A percentile compares a stretch with the other conserved stretches of the same genome.
Evolutionary conservation across 1,140 invertebrate species (phyloP).

Genomic region (Episyrphus balteatus): DNA sequence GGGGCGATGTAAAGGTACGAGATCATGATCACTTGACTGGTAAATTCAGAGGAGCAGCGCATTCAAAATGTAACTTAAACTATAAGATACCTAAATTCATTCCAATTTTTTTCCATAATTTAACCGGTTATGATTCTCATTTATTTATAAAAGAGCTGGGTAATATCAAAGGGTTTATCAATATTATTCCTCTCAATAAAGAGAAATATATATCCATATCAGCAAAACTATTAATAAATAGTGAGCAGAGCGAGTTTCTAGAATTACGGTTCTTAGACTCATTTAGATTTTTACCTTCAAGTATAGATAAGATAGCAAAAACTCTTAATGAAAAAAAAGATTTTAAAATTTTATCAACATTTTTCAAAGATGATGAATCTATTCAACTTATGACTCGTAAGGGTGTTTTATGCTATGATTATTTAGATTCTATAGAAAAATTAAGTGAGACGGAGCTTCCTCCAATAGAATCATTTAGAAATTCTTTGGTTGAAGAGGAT

Average conservation of each 20-base stretch:
- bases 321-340: conserved; percentile 21
- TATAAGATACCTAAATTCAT: conserved; percentile 15
- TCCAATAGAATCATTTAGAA: no score
- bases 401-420: conserved; percentile 30
- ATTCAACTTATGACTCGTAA: conserved; percentile 20
- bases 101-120: conserved; percentile 34
- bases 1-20: no score
- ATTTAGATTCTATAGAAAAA: no score
- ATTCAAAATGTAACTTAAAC: conserved; percentile 22
- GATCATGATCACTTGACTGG: conserved; percentile 16
- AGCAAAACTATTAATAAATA: conserved; percentile 8
- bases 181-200: conserved; percentile 26
- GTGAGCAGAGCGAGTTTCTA: conserved; percentile 3
- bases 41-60: conserved; percentile 17
- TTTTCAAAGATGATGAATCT: conserved; percentile 15
- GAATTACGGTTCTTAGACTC: conserved; percentile 26
- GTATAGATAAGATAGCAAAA: conserved; percentile 12
- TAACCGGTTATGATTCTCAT: conserved; percentile 31
- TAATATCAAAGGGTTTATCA: conserved; percentile 14
- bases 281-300: conserved; percentile 19
- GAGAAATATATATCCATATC: conserved; percentile 23
- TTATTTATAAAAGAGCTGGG: no score
- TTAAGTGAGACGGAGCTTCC: no score
- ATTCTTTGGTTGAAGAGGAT: no score
- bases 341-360: conserved; percentile 17